These are phyloP conservation scores for Potamarius usumacintae DNA, from an alignment of 2,113 vertebrate genomes.

Conservation along the genomic window DNA sequence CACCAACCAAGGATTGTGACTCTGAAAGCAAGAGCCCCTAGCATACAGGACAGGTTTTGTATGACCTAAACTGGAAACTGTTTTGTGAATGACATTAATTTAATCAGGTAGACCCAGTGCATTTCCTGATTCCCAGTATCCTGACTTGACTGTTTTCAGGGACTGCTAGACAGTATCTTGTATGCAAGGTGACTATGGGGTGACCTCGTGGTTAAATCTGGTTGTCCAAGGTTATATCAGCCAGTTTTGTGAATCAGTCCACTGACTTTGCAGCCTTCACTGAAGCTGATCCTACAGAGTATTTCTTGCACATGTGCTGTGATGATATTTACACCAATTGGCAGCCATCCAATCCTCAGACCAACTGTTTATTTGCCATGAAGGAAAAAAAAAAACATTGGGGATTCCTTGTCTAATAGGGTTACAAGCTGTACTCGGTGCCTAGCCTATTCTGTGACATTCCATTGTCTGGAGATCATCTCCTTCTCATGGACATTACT, in stretches of 20 bases:
- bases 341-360: neutral
- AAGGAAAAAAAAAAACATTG: neutral
- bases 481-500: neutral
- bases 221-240: neutral
- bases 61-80: neutral
- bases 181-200: neutral
- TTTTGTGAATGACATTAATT: neutral
- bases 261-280: neutral
- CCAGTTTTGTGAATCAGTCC: neutral
- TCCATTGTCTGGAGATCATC: neutral
- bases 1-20: neutral
- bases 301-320: neutral
- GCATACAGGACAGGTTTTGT: neutral
- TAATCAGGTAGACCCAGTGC: neutral
- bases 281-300: neutral
- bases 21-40: neutral
- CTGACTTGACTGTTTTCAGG: neutral
- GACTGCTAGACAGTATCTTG: neutral
- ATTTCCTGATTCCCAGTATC: neutral
- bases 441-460: neutral
- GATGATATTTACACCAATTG: neutral
- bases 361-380: neutral
- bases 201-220: neutral
- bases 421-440: neutral
- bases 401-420: neutral